Percentiles rank a stretch among this genome's conserved stretches.
phyloP scores from a whole-genome alignment of 64 coral and sea anemone species.

The Montipora sp. region DNA sequence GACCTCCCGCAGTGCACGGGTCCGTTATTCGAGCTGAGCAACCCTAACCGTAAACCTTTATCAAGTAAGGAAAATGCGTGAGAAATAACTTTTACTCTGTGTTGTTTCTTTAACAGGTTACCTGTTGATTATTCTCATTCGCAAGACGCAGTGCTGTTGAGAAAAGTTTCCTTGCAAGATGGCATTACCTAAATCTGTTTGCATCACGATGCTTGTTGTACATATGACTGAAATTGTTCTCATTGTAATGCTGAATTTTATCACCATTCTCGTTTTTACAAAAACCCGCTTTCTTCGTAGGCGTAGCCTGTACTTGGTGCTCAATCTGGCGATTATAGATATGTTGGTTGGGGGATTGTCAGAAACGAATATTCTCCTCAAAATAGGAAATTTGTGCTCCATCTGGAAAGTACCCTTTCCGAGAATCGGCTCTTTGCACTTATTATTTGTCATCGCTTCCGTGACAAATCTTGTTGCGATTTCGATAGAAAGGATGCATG shows the following conservation, averaged over 20 bases:
- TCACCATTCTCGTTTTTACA: not conserved
- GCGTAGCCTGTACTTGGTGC: conserved; percentile 4
- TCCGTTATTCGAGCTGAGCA: too few species aligned
- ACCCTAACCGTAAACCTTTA: too few species aligned
- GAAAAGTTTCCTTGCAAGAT: not conserved
- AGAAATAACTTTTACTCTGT: too few species aligned
- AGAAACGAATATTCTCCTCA: too few species aligned
- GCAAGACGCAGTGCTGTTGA: too few species aligned
- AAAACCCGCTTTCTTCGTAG: not conserved
- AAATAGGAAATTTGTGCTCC: not conserved
- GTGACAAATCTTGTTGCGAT: not conserved
- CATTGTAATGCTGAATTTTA: not conserved
- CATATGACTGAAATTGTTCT: not conserved
- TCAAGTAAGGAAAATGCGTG: too few species aligned
- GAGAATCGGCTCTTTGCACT: not conserved
- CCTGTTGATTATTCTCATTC: too few species aligned
- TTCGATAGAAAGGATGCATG: not conserved
- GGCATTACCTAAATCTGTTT: not conserved
- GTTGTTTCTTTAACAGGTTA: too few species aligned
- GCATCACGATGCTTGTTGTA: not conserved
- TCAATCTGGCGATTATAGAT: not conserved
- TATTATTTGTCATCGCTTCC: not conserved
- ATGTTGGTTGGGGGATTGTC: conserved; percentile 3
- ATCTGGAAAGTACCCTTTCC: not conserved
- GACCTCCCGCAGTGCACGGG: too few species aligned